Base-by-base conservation (phyloP, 1,140 invertebrate genomes). In the Rhyacophila brunnea region DNA sequence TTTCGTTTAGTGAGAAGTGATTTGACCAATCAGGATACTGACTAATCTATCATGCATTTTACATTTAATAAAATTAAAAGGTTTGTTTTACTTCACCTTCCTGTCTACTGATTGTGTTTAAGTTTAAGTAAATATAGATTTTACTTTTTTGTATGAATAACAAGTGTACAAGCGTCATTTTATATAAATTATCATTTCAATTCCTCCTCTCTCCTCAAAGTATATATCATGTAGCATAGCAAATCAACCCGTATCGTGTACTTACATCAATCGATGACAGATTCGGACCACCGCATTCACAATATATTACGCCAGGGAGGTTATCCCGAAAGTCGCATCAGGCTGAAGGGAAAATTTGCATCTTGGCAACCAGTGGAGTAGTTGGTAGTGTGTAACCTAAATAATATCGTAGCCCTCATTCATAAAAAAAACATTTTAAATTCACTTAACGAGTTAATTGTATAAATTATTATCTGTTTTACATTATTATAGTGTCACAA, bases 201-300 rank as follows among this genome's bases (percentile, higher is more conserved):
- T 13, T 52, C 19, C 11, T 5, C 40, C 11, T 13, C 42, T 14
- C 11, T 5, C 40, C 11, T 13, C 42, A 34, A 35, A 19, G 34
- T 19, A 52, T 45, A 54, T 44, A 45, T 45, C 51, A 20, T 44
- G 51, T 32, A 20, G 40, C 23, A 54, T 43, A 44, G 28, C 43
- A 54, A 15, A 54, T 34, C 51, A 54, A 54, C 43, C 44, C 42
- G 15, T 15, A 7, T 19, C 34, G 14, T 28, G 28, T n/a, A 54
- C 32, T 13, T 28, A 35, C 42, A 40, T 17, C 18, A 40, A 9
- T 6, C 51, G 48, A 44, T 57, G 55, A 57, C 55, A 46, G 46
- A 49, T 57, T 23, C 55, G 43, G 55, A 57, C 55, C 55, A 57
- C 55, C 55, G 38, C 36, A 42, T 35, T 36, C 35, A 45, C 55